Evolutionary conservation across 37 sponge, comb jelly and placozoan genomes (phyloP).

Genomic region (Oopsacas minuta): DNA sequence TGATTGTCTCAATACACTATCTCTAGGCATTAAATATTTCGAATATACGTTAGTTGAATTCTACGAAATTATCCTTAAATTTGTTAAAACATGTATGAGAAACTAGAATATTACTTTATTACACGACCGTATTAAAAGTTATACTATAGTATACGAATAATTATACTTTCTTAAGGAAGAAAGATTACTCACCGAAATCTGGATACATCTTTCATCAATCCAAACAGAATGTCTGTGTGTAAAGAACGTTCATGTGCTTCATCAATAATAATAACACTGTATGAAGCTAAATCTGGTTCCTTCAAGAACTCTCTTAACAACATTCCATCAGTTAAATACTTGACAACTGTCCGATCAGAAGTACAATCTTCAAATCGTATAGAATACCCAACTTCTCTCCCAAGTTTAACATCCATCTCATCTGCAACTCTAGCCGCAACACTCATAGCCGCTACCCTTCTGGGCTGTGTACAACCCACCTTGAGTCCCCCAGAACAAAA

Average conservation of each 20-base stretch:
- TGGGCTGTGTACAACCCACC: slow-evolving; percentile 89
- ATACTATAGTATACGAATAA: too few relatives aligned
- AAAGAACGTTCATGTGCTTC: slow-evolving; percentile 98
- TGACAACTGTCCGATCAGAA: slow-evolving; percentile 81
- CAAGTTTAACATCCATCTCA: slow-evolving; percentile 88
- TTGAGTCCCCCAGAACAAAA: neutral
- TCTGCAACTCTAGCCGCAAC: slow-evolving; percentile 95
- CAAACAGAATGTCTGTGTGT: slow-evolving; percentile 97
- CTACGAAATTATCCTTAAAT: too few relatives aligned
- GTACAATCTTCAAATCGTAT: slow-evolving; percentile 99
- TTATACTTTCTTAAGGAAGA: too few relatives aligned
- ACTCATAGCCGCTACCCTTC: slow-evolving; percentile 99
- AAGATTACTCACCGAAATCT: slow-evolving; percentile 79
- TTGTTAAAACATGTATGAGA: too few relatives aligned
- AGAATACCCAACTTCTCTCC: slow-evolving; percentile 95
- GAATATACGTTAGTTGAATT: too few relatives aligned
- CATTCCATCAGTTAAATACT: slow-evolving; percentile 99
- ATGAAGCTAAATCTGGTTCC: slow-evolving; percentile 81
- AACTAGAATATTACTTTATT: too few relatives aligned
- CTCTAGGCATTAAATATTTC: too few relatives aligned
- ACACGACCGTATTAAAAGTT: too few relatives aligned
- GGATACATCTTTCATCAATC: slow-evolving; percentile 93
- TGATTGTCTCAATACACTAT: too few relatives aligned
- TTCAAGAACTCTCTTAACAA: slow-evolving; percentile 92
- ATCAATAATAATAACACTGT: slow-evolving; percentile 86